These are phyloP conservation scores for Theonella swinhoei DNA, from an alignment of 37 sponge, comb jelly and placozoan species.

Conservation along the genomic window DNA sequence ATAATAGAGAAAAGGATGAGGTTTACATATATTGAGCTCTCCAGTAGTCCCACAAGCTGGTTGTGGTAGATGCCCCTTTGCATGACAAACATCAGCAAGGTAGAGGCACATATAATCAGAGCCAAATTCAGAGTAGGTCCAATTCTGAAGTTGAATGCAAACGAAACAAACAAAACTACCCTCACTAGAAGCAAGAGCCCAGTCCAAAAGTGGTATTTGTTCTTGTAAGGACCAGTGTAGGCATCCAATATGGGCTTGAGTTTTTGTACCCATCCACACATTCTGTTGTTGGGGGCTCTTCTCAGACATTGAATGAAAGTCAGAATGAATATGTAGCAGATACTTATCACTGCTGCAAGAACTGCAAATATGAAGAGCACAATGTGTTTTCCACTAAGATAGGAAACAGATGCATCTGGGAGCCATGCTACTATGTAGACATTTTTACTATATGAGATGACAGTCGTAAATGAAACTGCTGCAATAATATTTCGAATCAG, in stretches of 20 bases:
- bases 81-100: too few relatives aligned
- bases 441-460: not conserved
- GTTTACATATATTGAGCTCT: too few relatives aligned
- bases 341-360: not conserved
- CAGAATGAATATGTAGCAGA: not conserved
- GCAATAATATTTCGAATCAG: not conserved
- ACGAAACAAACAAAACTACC: not conserved
- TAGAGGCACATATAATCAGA: too few relatives aligned
- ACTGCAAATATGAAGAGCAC: slow-evolving; percentile 5
- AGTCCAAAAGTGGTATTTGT: slow-evolving; percentile 1
- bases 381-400: not conserved
- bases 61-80: too few relatives aligned
- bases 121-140: too few relatives aligned
- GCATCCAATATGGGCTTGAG: slow-evolving; percentile 2
- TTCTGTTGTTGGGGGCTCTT: not conserved
- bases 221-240: slow-evolving; percentile 2
- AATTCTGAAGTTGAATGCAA: too few relatives aligned
- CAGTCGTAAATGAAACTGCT: not conserved
- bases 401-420: not conserved
- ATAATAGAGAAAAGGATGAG: too few relatives aligned
- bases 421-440: not conserved
- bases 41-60: too few relatives aligned
- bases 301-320: not conserved
- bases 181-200: slow-evolving; percentile 2
- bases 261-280: not conserved